Conservation (phyloP, 2,888 invertebrate genomes). For the Bursaphelenchus okinawaensis region DNA sequence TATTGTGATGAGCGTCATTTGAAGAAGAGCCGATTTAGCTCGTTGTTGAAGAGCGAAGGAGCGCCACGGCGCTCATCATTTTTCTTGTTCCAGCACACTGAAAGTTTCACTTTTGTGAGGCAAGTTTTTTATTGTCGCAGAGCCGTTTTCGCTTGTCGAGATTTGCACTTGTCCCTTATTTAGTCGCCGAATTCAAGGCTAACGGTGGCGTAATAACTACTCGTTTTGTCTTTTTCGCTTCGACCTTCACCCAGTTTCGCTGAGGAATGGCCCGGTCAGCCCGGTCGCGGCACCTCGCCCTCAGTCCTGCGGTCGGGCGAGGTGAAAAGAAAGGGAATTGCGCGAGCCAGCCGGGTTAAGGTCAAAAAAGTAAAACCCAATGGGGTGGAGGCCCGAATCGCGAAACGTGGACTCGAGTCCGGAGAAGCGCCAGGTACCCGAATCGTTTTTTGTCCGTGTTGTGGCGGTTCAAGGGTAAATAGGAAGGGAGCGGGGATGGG, state of each 20-base stretch:
- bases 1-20: background rate
- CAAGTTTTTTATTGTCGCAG: background rate
- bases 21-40: background rate
- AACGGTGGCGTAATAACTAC: background rate
- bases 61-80: background rate
- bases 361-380: background rate
- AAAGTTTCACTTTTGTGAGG: background rate
- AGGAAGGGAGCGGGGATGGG: background rate
- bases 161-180: background rate
- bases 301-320: background rate
- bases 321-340: background rate
- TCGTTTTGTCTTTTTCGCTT: background rate
- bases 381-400: background rate
- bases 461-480: background rate
- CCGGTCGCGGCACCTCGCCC: background rate
- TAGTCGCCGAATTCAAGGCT: no score
- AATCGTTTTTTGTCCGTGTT: background rate
- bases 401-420: background rate
- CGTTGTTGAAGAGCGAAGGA: background rate
- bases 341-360: background rate
- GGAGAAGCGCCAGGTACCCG: background rate
- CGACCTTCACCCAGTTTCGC: background rate
- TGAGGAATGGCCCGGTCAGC: background rate
- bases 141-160: background rate
- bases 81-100: background rate